phyloP scores from a whole-genome alignment of 2,888 invertebrate genomes.

The Xestia c-nigrum region DNA sequence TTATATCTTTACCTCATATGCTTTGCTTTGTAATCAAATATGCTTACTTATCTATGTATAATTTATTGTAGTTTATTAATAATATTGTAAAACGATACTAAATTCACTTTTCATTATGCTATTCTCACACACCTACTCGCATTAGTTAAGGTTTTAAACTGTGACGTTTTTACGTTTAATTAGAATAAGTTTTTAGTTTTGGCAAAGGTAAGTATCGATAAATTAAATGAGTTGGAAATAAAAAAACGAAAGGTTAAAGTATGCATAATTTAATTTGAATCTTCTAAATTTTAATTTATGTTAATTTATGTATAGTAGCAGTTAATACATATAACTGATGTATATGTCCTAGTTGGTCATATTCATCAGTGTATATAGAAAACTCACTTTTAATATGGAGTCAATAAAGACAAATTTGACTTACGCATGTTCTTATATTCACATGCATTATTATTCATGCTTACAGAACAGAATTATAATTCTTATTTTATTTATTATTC shows the following conservation, averaged over 20 bases:
- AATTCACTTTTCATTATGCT: constrained; percentile 10
- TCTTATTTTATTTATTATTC: neutral
- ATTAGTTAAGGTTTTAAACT: constrained; percentile 4
- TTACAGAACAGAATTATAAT: neutral
- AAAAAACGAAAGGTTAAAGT: neutral
- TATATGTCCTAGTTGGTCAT: neutral
- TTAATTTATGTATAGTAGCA: neutral
- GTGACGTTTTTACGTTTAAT: neutral
- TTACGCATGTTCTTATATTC: neutral
- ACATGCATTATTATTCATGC: neutral
- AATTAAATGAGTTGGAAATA: neutral
- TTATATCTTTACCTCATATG: neutral
- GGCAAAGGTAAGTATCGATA: constrained; percentile 20
- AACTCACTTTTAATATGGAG: neutral
- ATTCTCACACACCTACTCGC: constrained; percentile 23
- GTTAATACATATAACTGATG: too few relatives aligned
- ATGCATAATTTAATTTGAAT: neutral
- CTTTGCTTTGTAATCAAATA: constrained; percentile 29
- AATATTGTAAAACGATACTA: constrained; percentile 4
- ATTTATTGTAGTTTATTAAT: constrained; percentile 10
- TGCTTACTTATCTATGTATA: constrained; percentile 1
- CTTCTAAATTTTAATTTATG: neutral
- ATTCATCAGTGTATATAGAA: neutral
- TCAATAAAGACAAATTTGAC: neutral
- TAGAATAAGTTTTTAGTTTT: neutral